Evolutionary conservation across 2,113 vertebrate species (phyloP), one percentile per base, ranked within the genome.

Genomic region (Bufo gargarizans): DNA sequence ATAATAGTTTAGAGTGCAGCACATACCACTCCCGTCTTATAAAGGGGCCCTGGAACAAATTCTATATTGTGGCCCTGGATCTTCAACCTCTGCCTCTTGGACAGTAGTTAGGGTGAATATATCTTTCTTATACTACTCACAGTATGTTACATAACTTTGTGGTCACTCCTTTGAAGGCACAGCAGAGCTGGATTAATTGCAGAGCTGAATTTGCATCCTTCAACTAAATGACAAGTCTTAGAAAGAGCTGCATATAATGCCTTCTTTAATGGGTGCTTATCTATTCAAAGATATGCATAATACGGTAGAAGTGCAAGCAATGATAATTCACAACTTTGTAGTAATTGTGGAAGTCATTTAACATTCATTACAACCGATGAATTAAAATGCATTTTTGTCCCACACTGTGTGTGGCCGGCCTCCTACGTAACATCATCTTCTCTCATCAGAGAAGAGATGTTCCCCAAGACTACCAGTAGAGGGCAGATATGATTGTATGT

Each of bases 381-480:
- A 67, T 8, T 22, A 69, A 22, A 69, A 33, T 4, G 10, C 11
- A 1, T 69, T 69, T 69, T 1, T 69, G n/a, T 12, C 13, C 11
- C 22, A 33, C 10, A 33, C 22, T 69, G 12, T n/a, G 1, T 69
- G 65, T 69, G 65, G 33, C 3, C n/a, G 33, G 6, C 8, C n/a
- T 45, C 14, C 14, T 16, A 72, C 45, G 43, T 45, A 16, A 72
- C 4, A 16, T 72, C 5, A 47, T 74, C 6, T 58, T 16, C 6
- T 58, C 17, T 43, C 53, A 56, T 58, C n/a, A 22, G 17, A 5
- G 17, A 58, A 43, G 77, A 20, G 8, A 56, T 43, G 16, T 87
- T 87, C 63, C 6, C 50, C 11, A 69, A 71, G 72, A 50, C 50
- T n/a, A 17, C 86, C 86, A 87, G 86, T 71, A 87, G 86, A 87